Conservation (phyloP, 2,113 vertebrate genomes). For the Ictidomys tridecemlineatus region DNA sequence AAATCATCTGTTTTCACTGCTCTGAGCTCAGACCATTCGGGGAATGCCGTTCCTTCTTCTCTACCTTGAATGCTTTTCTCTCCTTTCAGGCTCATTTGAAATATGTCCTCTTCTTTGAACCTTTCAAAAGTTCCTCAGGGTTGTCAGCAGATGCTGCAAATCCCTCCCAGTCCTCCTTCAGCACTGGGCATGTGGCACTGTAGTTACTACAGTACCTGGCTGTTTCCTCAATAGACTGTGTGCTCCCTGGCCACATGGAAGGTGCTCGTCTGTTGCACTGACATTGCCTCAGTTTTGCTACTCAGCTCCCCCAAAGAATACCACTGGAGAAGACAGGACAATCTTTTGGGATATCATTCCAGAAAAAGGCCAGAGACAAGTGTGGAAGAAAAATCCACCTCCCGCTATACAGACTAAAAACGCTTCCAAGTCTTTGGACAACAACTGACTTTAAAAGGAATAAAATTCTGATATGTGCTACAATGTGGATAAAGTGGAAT, state of each 20-base stretch:
- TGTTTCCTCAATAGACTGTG: not conserved
- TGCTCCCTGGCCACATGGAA: not conserved
- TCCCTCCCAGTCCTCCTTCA: not conserved
- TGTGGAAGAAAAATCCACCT: slow-evolving; percentile 24
- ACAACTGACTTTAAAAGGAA: not conserved
- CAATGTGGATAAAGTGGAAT: not conserved
- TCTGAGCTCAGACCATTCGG: not conserved
- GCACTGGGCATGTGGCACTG: not conserved
- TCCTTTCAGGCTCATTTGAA: slow-evolving; percentile 13
- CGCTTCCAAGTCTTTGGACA: not conserved
- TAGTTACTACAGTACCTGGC: rapidly evolving
- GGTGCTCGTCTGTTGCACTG: not conserved
- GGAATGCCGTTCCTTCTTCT: not conserved
- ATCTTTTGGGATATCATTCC: not conserved
- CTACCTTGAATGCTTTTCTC: not conserved
- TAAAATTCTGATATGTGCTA: not conserved
- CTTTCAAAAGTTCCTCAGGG: not conserved
- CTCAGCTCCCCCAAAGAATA: not conserved
- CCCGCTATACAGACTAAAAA: slow-evolving; percentile 46
- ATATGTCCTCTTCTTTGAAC: not conserved
- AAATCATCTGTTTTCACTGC: not conserved
- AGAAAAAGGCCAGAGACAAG: not conserved
- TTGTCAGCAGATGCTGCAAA: not conserved
- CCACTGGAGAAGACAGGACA: not conserved
- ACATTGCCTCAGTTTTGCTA: not conserved